These are phyloP conservation scores for Drosophila navojoa DNA, from an alignment of 1,140 invertebrate species.

Conservation along the genomic window DNA sequence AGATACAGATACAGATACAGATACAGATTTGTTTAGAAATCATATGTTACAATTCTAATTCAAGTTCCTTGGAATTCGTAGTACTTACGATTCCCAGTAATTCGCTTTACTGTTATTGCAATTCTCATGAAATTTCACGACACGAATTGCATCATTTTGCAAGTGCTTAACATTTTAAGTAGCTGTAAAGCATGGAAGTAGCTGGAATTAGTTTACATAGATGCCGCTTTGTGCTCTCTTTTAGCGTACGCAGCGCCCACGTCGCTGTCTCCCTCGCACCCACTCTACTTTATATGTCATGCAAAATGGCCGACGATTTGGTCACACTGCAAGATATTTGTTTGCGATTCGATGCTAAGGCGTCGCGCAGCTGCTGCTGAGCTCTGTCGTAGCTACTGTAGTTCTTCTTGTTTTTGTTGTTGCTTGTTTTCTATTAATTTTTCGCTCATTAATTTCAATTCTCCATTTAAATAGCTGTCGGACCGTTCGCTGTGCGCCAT, in stretches of 20 bases:
- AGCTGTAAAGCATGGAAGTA: slow-evolving; percentile 1
- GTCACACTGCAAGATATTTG: slow-evolving; percentile 35
- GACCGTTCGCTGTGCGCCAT: slow-evolving; percentile 17
- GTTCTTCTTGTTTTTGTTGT: slow-evolving; percentile 4
- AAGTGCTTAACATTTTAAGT: slow-evolving; percentile 4
- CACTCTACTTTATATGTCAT: background rate
- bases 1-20: background rate
- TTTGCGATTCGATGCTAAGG: slow-evolving; percentile 42
- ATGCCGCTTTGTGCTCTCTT: background rate
- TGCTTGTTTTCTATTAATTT: slow-evolving; percentile 5
- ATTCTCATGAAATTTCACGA: background rate
- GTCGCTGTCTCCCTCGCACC: background rate
- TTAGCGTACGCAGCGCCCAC: background rate
- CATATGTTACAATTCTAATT: too few species aligned
- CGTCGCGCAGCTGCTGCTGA: slow-evolving; percentile 11
- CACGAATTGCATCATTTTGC: slow-evolving; percentile 8
- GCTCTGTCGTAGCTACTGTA: background rate
- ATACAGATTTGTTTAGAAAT: background rate
- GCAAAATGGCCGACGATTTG: slow-evolving; percentile 43
- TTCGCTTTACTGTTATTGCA: background rate
- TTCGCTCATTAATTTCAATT: slow-evolving; percentile 56
- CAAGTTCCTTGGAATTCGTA: too few species aligned
- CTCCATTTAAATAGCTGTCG: slow-evolving; percentile 38
- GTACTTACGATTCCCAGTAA: too few species aligned
- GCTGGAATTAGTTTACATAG: slow-evolving; percentile 10